These are phyloP conservation scores for Gymnogyps californianus DNA, from an alignment of 2,113 vertebrate species.

Conservation along the genomic window DNA sequence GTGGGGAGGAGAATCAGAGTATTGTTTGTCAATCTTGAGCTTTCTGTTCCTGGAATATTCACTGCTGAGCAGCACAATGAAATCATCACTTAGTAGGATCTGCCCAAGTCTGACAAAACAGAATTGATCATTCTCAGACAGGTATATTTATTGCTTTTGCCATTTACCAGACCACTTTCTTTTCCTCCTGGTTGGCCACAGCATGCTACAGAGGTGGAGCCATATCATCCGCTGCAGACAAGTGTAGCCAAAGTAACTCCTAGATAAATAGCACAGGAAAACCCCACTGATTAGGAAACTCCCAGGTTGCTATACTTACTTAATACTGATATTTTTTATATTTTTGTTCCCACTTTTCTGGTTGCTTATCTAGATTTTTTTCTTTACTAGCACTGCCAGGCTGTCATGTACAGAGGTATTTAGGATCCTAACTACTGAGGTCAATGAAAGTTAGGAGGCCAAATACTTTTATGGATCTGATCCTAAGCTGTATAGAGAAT, in stretches of 20 bases:
- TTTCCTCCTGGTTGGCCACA: neutral
- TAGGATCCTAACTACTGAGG: neutral
- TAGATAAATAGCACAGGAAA: neutral
- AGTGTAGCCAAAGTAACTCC: neutral
- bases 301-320: neutral
- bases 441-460: neutral
- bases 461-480: neutral
- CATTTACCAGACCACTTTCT: neutral
- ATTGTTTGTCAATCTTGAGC: neutral
- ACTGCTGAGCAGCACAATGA: neutral
- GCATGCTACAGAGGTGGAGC: neutral
- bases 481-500: neutral
- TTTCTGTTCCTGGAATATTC: neutral
- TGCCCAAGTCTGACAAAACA: neutral
- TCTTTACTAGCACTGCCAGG: neutral
- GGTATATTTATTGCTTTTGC: neutral
- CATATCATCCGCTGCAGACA: neutral
- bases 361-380: neutral
- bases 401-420: neutral
- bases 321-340: neutral
- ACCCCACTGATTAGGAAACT: neutral
- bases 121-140: neutral
- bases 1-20: neutral
- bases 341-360: neutral
- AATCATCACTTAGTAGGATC: neutral